Percentiles rank a stretch among this genome's conserved stretches.
These are phyloP conservation scores for Odontomyia ornata DNA, from an alignment of 2,888 invertebrate genomes.

Conservation along the genomic window DNA sequence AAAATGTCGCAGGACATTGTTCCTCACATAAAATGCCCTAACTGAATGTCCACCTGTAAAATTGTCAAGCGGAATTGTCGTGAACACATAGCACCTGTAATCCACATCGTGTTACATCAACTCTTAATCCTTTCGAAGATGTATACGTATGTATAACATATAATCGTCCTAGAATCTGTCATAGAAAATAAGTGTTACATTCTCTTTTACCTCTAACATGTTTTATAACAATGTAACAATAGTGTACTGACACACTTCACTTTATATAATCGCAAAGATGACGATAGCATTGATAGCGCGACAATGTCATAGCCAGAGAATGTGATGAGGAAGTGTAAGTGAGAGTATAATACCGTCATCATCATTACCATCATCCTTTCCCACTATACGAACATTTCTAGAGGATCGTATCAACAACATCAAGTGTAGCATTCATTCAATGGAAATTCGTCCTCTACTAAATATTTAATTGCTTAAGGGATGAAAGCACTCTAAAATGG, in stretches of 20 bases:
- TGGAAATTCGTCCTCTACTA: conserved; percentile 48
- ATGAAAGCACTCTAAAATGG: conserved; percentile 35
- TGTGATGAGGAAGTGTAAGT: too few species aligned
- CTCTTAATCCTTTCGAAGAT: too few species aligned
- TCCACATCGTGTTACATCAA: neutral
- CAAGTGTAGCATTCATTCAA: conserved; percentile 46
- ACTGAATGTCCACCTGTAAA: neutral
- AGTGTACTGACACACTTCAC: conserved; percentile 19
- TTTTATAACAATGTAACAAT: neutral
- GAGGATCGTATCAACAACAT: neutral
- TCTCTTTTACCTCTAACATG: neutral
- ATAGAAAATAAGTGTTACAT: neutral
- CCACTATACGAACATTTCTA: too few species aligned
- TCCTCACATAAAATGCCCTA: too few species aligned
- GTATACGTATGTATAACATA: too few species aligned
- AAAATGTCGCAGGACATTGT: too few species aligned
- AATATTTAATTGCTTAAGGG: conserved; percentile 48
- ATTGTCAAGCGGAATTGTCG: neutral
- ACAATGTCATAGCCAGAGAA: too few species aligned
- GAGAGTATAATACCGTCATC: too few species aligned
- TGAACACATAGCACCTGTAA: neutral
- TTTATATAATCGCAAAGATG: neutral
- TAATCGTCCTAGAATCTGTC: neutral
- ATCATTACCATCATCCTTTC: too few species aligned
- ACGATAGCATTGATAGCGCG: neutral